These are phyloP conservation scores for Delphinapterus leucas DNA, from an alignment of 2,113 vertebrate genomes.

Conservation along the genomic window DNA sequence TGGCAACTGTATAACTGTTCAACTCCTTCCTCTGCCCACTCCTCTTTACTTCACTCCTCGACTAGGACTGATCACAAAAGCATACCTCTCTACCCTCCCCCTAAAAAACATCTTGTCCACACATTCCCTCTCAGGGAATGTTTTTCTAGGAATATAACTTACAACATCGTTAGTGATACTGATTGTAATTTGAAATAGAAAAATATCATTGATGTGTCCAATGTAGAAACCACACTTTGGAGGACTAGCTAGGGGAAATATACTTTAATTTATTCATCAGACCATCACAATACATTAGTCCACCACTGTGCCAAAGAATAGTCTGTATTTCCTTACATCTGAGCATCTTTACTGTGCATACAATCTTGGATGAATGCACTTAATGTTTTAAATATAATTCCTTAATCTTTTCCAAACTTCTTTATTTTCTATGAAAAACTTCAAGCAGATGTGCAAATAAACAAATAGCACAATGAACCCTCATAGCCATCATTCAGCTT, in stretches of 20 bases:
- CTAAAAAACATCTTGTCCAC: background rate
- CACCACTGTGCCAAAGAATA: background rate
- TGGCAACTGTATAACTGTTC: background rate
- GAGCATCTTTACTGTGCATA: background rate
- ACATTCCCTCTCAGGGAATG: background rate
- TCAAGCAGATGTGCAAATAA: background rate
- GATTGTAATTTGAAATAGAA: slow-evolving; percentile 11
- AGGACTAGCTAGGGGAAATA: background rate
- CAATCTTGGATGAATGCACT: background rate
- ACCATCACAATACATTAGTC: background rate
- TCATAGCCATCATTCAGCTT: background rate
- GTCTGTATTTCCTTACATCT: background rate
- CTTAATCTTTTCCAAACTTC: background rate
- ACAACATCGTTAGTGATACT: background rate
- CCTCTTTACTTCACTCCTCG: background rate
- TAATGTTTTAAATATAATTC: background rate
- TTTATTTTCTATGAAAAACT: background rate
- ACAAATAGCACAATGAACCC: background rate
- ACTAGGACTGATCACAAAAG: slow-evolving; percentile 10
- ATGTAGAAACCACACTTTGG: background rate
- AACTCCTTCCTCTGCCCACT: background rate
- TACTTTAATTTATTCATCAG: background rate
- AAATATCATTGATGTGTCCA: background rate
- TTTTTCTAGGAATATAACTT: slow-evolving; percentile 23
- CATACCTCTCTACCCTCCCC: background rate